Percentiles rank a stretch among this genome's conserved stretches.
These are phyloP conservation scores for Aphodius granarius DNA, from an alignment of 2,888 invertebrate species.

Conservation along the genomic window DNA sequence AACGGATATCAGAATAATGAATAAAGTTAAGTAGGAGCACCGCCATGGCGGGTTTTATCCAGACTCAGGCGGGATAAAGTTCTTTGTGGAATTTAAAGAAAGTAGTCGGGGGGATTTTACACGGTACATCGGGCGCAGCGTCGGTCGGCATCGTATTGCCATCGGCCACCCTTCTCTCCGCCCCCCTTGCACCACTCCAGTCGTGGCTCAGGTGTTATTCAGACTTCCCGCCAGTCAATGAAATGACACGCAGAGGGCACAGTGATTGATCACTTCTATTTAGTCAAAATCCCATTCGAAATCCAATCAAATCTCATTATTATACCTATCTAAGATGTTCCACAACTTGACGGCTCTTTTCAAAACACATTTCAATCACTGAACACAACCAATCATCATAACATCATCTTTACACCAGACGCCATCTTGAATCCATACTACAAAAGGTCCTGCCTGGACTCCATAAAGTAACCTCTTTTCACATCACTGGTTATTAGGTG, in stretches of 20 bases:
- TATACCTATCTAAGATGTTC: slow-evolving; percentile 43
- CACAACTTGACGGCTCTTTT: not conserved
- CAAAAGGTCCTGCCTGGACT: too few relatives aligned
- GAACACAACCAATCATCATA: not conserved
- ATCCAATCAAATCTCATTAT: slow-evolving; percentile 56
- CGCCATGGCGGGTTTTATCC: not conserved
- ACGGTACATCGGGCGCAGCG: slow-evolving; percentile 10
- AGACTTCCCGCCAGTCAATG: slow-evolving; percentile 48
- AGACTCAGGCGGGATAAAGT: slow-evolving; percentile 1
- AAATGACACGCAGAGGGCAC: slow-evolving; percentile 46
- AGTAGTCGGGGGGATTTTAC: slow-evolving; percentile 9
- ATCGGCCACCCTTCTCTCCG: not conserved
- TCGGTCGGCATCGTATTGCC: not conserved
- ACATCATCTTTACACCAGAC: too few relatives aligned
- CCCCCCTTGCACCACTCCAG: not conserved
- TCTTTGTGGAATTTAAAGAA: slow-evolving; percentile 15
- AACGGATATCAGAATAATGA: slow-evolving; percentile 15
- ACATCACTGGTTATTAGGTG: not conserved
- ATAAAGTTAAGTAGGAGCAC: slow-evolving; percentile 9
- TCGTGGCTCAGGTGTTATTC: slow-evolving; percentile 13
- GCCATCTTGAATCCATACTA: too few relatives aligned
- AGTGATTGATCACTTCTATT: slow-evolving; percentile 53
- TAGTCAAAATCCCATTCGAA: slow-evolving; percentile 54
- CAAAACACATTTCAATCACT: not conserved
- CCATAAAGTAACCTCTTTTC: too few relatives aligned